These are phyloP conservation scores for fruit fly (Drosophila melanogaster) DNA, from an alignment of 1,140 invertebrate species.

Conservation along the genomic window DNA sequence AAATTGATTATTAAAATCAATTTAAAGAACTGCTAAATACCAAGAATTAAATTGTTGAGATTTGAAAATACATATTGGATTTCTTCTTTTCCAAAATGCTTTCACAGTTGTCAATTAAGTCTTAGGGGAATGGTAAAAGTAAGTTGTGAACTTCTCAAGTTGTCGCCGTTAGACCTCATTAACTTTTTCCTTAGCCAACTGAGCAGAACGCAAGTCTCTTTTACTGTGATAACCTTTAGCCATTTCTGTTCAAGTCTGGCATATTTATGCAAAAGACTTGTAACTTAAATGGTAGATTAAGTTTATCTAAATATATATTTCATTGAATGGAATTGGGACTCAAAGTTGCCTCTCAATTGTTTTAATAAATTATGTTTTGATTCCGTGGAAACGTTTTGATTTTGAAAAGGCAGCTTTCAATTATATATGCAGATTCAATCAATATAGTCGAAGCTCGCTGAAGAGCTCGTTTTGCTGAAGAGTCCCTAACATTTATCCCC, in stretches of 20 bases:
- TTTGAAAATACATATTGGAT: neutral
- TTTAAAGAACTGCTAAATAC: too few species aligned
- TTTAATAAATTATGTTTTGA: neutral
- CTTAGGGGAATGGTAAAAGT: neutral
- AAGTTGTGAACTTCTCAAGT: constrained; percentile 29
- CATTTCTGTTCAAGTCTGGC: neutral
- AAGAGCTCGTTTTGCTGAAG: constrained; percentile 11
- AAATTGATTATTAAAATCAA: too few species aligned
- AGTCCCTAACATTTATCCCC: constrained; percentile 20
- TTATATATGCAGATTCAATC: constrained; percentile 70
- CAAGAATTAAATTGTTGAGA: too few species aligned
- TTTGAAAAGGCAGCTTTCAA: constrained; percentile 51
- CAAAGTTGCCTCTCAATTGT: neutral
- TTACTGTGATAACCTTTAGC: neutral
- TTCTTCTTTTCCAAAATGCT: neutral
- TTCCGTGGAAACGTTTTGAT: constrained; percentile 20
- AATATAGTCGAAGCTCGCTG: constrained; percentile 37
- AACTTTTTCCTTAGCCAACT: constrained; percentile 36
- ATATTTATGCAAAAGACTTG: neutral
- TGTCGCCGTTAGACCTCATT: constrained; percentile 55
- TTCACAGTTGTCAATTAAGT: constrained; percentile 7
- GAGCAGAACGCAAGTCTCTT: constrained; percentile 2
- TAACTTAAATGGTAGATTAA: neutral
- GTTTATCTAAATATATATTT: neutral
- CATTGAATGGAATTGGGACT: neutral